phyloP scores from a whole-genome alignment of 2,888 invertebrate genomes.

The Platerodrilus igneus region DNA sequence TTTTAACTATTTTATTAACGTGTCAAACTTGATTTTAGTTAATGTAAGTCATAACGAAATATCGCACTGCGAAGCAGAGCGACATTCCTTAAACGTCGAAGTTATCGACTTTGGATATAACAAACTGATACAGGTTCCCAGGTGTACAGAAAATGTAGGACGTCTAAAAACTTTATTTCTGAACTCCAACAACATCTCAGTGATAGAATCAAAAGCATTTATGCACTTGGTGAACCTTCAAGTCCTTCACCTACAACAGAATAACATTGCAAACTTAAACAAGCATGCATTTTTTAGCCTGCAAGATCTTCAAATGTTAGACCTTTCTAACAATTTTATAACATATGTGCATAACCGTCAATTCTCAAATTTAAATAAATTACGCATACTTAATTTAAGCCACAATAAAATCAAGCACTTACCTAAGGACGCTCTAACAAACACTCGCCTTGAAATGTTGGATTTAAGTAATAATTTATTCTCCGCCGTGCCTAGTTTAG shows the following conservation, averaged over 20 bases:
- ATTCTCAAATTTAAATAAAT: slow-evolving; percentile 69
- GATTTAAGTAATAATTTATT: slow-evolving; percentile 76
- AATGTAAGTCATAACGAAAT: slow-evolving; percentile 73
- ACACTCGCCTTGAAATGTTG: slow-evolving; percentile 73
- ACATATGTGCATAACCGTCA: slow-evolving; percentile 74
- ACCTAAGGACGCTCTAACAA: slow-evolving; percentile 73
- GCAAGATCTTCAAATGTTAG: slow-evolving; percentile 69
- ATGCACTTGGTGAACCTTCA: slow-evolving; percentile 66
- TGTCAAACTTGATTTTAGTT: slow-evolving; percentile 66
- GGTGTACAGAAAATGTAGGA: slow-evolving; percentile 61
- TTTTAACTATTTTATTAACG: slow-evolving; percentile 63
- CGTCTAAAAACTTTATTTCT: slow-evolving; percentile 66
- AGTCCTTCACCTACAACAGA: slow-evolving; percentile 68
- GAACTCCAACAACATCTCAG: slow-evolving; percentile 67
- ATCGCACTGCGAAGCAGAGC: slow-evolving; percentile 47
- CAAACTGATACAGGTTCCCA: slow-evolving; percentile 61
- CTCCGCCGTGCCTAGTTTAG: slow-evolving; percentile 72
- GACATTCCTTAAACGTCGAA: slow-evolving; percentile 57
- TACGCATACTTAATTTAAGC: slow-evolving; percentile 68
- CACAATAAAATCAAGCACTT: slow-evolving; percentile 69
- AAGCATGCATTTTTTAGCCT: slow-evolving; percentile 74
- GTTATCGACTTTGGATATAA: slow-evolving; percentile 69
- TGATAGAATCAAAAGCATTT: slow-evolving; percentile 70
- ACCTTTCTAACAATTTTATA: slow-evolving; percentile 72
- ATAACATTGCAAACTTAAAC: slow-evolving; percentile 66